Evolutionary conservation across 2,113 vertebrate genomes (phyloP).

Genomic region (Cinclus mexicanus): DNA sequence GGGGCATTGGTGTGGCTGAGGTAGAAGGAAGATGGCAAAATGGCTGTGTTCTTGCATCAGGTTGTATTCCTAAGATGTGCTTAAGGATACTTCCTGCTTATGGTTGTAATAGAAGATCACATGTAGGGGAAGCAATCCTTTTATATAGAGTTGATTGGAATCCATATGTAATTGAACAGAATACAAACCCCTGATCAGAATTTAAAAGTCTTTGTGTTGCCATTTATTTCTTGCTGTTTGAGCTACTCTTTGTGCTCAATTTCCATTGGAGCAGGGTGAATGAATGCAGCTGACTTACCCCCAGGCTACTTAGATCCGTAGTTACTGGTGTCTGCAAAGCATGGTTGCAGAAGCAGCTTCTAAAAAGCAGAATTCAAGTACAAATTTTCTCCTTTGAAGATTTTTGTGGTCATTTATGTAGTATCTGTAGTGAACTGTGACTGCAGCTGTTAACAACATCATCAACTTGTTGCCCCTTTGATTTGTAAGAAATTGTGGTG

Average conservation of each 20-base stretch:
- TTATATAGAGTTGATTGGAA: background rate
- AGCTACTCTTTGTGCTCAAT: background rate
- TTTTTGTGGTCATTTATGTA: background rate
- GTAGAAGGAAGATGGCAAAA: background rate
- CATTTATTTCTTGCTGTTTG: background rate
- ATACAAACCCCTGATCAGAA: background rate
- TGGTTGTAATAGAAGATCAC: background rate
- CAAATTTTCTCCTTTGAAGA: background rate
- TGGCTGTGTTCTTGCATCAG: background rate
- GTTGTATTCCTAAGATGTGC: background rate
- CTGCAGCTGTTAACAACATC: background rate
- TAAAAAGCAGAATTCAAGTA: background rate
- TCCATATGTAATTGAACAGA: background rate
- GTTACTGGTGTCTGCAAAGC: background rate
- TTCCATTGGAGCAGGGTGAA: background rate
- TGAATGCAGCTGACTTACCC: background rate
- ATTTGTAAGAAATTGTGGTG: background rate
- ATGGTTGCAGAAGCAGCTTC: background rate
- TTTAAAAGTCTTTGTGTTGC: background rate
- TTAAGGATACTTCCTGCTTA: background rate
- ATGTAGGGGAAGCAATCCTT: background rate
- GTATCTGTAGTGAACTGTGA: background rate
- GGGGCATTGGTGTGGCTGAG: background rate
- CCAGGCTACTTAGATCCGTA: background rate
- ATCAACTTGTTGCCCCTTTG: background rate